phyloP scores from a whole-genome alignment of 2,113 vertebrate species.

The Galbula dea region DNA sequence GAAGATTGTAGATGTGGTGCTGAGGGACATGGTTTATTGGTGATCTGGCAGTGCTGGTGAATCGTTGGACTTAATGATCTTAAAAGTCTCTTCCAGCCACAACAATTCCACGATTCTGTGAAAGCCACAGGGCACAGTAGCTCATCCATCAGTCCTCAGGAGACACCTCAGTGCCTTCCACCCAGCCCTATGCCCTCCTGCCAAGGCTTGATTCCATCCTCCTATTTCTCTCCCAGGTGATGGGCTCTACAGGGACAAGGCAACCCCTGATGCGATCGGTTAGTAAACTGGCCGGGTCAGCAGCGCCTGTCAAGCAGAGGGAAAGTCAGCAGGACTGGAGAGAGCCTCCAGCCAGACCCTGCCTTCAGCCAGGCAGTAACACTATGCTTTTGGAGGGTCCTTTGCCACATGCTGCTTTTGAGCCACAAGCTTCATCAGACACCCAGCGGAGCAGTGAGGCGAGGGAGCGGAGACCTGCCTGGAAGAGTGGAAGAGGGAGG shows the following conservation, averaged over 20 bases:
- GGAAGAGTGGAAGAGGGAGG: slow-evolving; percentile 67
- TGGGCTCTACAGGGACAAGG: neutral
- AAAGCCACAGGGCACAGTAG: neutral
- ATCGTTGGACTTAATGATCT: no score
- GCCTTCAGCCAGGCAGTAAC: neutral
- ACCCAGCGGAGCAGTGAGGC: neutral
- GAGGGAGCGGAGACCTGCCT: slow-evolving; percentile 68
- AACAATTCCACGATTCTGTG: no score
- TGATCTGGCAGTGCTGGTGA: no score
- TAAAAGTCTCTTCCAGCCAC: no score
- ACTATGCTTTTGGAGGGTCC: neutral
- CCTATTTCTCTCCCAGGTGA: neutral
- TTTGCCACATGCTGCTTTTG: neutral
- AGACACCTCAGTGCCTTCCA: neutral
- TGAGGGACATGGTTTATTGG: no score
- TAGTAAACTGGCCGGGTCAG: neutral
- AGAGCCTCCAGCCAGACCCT: neutral
- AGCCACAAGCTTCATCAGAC: neutral
- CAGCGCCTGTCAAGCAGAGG: neutral
- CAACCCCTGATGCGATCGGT: fast-evolving
- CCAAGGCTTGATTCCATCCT: neutral
- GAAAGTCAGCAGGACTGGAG: neutral
- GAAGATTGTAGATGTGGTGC: no score
- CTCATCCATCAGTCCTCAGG: neutral
- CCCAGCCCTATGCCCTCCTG: fast-evolving